Evolutionary conservation across 2,113 vertebrate genomes (phyloP), one percentile per base, ranked within the genome.

Genomic region (Chaetops frenatus): DNA sequence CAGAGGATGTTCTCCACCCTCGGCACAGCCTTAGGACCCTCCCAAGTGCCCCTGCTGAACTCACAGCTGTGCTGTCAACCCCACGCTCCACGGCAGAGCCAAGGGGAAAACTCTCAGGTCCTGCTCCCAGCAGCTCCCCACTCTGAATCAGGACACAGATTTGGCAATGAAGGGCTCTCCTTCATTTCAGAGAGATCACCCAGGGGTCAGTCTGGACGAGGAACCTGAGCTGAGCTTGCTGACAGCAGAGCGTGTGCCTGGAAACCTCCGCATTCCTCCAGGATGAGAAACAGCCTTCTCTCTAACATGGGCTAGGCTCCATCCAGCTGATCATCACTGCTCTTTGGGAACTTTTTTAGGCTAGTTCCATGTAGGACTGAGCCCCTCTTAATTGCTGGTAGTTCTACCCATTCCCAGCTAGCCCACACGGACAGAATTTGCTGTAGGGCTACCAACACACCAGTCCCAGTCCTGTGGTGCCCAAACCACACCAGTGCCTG

Each of bases 201-300:
- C 88, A 92, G 65, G n/a, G 77, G 83, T 91, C 86, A 64, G 31
- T 25, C 33, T 6, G 7, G n/a, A 74, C 23, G 33, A 86, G 94
- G 64, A 86, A 71, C 80, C 64, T 47, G 72, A 93, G 91, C 56
- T 74, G 86, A 93, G 45, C 83, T 5, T 97, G 95, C 64, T 96
- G 88, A 92, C 91, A 94, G 82, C 12, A 29, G 12, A 69, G 28
- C 1, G 0, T 20, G 7, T 2, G 69, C 83, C 88, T 17, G 28
- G 86, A 97, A 95, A 83, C 36, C 56, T 94, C 69, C 33, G 23
- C 73, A 61, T 95, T 95, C 94, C 88, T 88, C 25, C 77, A 42
- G 65, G 65, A 67, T 95, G 94, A 96, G 82, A 69, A 74, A 56
- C 27, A 78, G 60, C 42, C 50, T 88, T 38, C 70, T 73, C 70